Conservation (phyloP, 2,797 vertebrate species). For the Nannoperca australis region DNA sequence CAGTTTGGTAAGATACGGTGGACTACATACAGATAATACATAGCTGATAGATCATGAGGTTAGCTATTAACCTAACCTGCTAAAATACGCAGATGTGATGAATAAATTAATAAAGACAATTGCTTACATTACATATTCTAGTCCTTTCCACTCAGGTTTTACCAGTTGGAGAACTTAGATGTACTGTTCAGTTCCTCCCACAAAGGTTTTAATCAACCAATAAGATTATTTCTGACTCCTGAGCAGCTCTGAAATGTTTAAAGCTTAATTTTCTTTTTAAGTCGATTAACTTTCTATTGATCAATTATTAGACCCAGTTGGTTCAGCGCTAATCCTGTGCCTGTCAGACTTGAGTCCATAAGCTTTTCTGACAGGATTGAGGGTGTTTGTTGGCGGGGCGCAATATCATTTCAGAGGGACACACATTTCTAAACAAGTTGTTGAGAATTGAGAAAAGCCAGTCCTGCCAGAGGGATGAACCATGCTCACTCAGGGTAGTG, state of each 20-base stretch:
- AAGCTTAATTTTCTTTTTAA: constrained; percentile 20
- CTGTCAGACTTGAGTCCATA: constrained; percentile 43
- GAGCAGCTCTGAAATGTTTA: constrained; percentile 11
- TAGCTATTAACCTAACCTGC: background rate
- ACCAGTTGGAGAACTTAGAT: background rate
- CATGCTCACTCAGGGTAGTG: constrained; percentile 53
- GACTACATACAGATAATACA: too few species aligned
- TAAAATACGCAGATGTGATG: constrained; percentile 2
- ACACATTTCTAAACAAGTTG: constrained; percentile 48
- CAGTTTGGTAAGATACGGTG: background rate
- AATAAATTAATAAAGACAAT: background rate
- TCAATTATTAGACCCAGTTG: constrained; percentile 27
- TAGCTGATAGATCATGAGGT: background rate
- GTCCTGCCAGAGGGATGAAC: constrained; percentile 44
- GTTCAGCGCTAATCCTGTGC: constrained; percentile 46
- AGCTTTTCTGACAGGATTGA: constrained; percentile 55
- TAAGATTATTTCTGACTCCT: constrained; percentile 1
- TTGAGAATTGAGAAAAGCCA: constrained; percentile 55
- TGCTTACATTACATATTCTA: background rate
- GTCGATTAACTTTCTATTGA: constrained; percentile 40
- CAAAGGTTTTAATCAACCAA: background rate
- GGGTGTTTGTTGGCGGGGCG: constrained; percentile 31
- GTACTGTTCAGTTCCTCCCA: background rate
- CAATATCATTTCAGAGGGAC: constrained; percentile 53
- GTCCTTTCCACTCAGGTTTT: background rate